Evolutionary conservation across 1,140 invertebrate species (phyloP).

Genomic region (Diorhabda carinulata): DNA sequence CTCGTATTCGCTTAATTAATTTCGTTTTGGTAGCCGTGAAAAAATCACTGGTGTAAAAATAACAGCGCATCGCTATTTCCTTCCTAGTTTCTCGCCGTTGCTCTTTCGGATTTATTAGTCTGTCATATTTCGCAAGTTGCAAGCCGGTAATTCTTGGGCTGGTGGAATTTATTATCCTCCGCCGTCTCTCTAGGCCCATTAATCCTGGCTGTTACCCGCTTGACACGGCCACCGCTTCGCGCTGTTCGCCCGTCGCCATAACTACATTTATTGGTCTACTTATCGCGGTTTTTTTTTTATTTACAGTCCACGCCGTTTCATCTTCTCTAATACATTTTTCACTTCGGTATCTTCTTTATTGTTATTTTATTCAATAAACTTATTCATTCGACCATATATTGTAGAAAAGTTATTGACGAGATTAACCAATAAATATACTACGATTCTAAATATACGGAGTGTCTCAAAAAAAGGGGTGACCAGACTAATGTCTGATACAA

Average conservation of each 20-base stretch:
- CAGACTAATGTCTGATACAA: too few relatives aligned
- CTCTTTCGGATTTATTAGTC: conserved; percentile 43
- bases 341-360: conserved; percentile 4
- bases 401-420: too few relatives aligned
- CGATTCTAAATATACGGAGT: too few relatives aligned
- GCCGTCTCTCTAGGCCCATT: conserved; percentile 44
- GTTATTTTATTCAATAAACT: background rate
- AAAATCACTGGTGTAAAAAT: too few relatives aligned
- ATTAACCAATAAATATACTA: too few relatives aligned
- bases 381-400: background rate
- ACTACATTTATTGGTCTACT: conserved; percentile 19
- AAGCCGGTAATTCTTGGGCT: conserved; percentile 47
- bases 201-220: conserved; percentile 36
- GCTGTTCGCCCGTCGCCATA: conserved; percentile 14
- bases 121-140: conserved; percentile 49
- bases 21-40: too few relatives aligned
- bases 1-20: too few relatives aligned
- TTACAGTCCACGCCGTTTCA: conserved; percentile 11
- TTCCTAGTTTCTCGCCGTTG: conserved; percentile 30
- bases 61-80: background rate
- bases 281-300: conserved; percentile 10
- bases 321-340: conserved; percentile 13
- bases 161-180: conserved; percentile 43
- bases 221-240: conserved; percentile 34
- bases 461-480: too few relatives aligned